Evolutionary conservation across 2,888 invertebrate genomes (phyloP), one percentile per base, ranked within the genome.

Genomic region (Lepidochitona cinerea): DNA sequence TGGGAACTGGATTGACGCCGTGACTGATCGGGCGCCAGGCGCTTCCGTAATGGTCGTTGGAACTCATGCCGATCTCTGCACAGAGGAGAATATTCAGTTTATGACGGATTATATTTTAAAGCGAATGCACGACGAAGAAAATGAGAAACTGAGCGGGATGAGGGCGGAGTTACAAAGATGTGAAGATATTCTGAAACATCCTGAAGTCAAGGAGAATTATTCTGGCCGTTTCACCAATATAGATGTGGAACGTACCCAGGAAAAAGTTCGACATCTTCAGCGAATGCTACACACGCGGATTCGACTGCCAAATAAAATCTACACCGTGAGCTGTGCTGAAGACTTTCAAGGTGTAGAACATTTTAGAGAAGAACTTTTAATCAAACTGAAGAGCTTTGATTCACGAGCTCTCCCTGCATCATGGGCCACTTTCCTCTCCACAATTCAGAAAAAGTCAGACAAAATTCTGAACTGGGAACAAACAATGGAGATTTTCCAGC

Each of bases 1-100:
- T 33, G 86, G 87, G 0, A 82, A 86, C 70, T 87, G 87, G 87
- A 75, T 87, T 14, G 87, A 87, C 65, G 84, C 85, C 0, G 85
- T 87, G 26, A 85, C 83, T 71, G 86, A 86, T 71, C 72, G 86
- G 53, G 86, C 87, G 14, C 85, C 86, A 37, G 85, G 85, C 6
- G 86, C 87, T 7, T 76, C 80, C 6, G 85, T 87, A 64, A 74
- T 82, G 49, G 54, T 86, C 12, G 85, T 85, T 3, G 86, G 86
- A 9, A 87, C 87, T 3, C 87, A 87, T 75, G 80, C 84, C 23
- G 87, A 87, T 72, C 74, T 86, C 41, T 85, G 85, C 66, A 72
- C 75, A 7, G 65, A 72, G 23, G 84, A 84, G 37, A 81, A 83
- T 6, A 81, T 86, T 1, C 67, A 77, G 18, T 77, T 80, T 36